phyloP scores from a whole-genome alignment of 2,797 vertebrate genomes.

The Rhinichthys osculus region DNA sequence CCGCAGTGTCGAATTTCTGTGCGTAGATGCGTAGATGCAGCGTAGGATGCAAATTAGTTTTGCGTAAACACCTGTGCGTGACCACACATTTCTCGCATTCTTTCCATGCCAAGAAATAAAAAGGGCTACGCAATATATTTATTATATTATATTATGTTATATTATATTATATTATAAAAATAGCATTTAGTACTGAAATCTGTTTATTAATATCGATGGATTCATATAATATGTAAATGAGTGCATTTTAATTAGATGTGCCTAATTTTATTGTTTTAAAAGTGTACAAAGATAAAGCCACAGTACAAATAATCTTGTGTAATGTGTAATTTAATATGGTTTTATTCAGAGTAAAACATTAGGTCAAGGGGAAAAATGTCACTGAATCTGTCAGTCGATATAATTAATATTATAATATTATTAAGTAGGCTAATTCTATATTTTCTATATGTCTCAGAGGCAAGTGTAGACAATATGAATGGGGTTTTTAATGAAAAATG shows the following conservation, averaged over 20 bases:
- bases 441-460: neutral
- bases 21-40: neutral
- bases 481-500: neutral
- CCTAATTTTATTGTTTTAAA: neutral
- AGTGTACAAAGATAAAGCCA: neutral
- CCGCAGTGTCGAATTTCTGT: slow-evolving; percentile 15
- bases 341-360: neutral
- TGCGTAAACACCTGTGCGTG: slow-evolving; percentile 21
- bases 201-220: neutral
- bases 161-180: neutral
- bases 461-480: neutral
- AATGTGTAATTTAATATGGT: neutral
- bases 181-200: neutral
- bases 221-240: neutral
- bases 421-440: neutral
- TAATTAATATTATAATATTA: neutral
- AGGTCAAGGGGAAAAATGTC: neutral
- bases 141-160: neutral
- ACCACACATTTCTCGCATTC: neutral
- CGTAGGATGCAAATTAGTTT: neutral
- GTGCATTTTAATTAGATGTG: neutral
- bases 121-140: neutral
- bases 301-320: neutral
- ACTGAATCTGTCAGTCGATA: neutral
- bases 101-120: neutral